Evolutionary conservation across 2,888 invertebrate species (phyloP), one percentile per base, ranked within the genome.

Genomic region (Phalera bucephala): DNA sequence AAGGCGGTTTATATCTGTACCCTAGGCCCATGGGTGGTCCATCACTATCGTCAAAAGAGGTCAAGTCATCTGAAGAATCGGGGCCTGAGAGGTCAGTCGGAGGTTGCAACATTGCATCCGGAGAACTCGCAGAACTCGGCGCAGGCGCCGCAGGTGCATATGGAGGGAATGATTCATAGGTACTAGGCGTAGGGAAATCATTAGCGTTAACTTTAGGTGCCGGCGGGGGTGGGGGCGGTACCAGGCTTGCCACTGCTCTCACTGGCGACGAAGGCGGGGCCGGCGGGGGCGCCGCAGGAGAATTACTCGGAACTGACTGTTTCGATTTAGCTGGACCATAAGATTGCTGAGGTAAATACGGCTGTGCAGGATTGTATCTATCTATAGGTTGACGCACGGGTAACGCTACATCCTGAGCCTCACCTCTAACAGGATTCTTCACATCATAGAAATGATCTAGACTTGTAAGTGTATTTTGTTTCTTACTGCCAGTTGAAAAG

Each of bases 341-440:
- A 10, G 53, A 61, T n/a, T 65, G 60, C 23, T 70, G 71, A 1
- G 87, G 87, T 39, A 90, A 68, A 58, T 89, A 87, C 1, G 90
- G 86, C 48, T 89, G 87, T 2, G 89, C 89, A n/a, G 90, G 86
- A 58, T 90, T 90, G 47, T 86, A 91, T 10, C 90, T 74, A 42
- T 91, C 90, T 32, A 88, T 65, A 3, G 72, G 72, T 32, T 75
- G 72, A 22, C 64, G 65, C 48, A 59, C 48, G 10, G 64, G 46
- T 3, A 53, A 59, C 1, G 33, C 59, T 1, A 73, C 51, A 35
- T 89, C 88, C 53, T 89, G 81, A 20, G 80, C 82, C 62, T 90
- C 90, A 3, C 90, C 90, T 50, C 87, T 65, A 1, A 85, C 77
- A 1, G 89, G 89, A 46, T 77, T 64, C 45, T 70, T 74, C 10